Evolutionary conservation across 2,113 vertebrate genomes (phyloP), one percentile per base, ranked within the genome.

Genomic region (Pitta sordida): DNA sequence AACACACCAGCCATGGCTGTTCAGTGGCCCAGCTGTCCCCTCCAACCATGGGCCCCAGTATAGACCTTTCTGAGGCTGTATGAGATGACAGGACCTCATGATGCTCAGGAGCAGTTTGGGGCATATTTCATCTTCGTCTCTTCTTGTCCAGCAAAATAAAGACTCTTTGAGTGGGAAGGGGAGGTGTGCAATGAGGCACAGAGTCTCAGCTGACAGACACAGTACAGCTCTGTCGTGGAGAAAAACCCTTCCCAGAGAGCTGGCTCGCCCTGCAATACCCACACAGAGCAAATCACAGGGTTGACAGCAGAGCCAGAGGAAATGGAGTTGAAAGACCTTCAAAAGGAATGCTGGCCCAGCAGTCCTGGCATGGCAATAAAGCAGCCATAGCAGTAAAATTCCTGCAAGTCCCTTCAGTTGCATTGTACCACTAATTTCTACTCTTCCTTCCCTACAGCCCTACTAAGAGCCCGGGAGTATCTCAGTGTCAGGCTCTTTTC

Each of bases 211-310:
- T 32, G 17, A 85, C 23, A 67, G 32, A 41, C 53, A 36, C 36
- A 46, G 36, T 2, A 1, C 3, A 11, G 27, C n/a, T 70, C 64
- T 75, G 23, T 3, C 0, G 0, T 9, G 6, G 48, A 24, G 43
- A 12, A 26, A 79, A 64, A 3, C 6, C 7, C 37, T 85, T 92
- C 67, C 55, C 53, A 37, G 62, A 70, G 37, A 62, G 48, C 48
- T 64, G 10, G 3, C 23, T 2, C 0, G 6, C 41, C 43, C 55
- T 43, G n/a, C 39, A 82, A 70, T 11, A 44, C n/a, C 53, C 58
- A 16, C 43, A 62, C 1, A 2, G 34, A 85, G 10, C 48, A 67
- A 85, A 44, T 7, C 11, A 2, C 7, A 22, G 19, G 9, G 22
- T 62, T 75, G 27, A 63, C 62, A 90, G 34, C 34, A 68, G 58